Evolutionary conservation across 2,888 invertebrate genomes (phyloP), one percentile per base, ranked within the genome.

Genomic region (Schizotus pectinicornis): DNA sequence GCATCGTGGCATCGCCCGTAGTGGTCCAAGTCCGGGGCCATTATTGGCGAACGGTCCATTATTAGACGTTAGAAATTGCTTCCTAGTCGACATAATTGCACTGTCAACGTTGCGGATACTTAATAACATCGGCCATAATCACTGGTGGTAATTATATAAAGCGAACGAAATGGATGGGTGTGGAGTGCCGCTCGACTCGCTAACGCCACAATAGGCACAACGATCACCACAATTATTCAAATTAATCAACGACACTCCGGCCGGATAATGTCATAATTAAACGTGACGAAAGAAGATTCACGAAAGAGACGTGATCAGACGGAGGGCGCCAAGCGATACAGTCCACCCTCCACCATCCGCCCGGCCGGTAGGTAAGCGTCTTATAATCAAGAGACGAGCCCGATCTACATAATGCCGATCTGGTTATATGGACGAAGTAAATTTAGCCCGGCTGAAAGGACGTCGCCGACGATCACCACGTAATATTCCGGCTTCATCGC

Each of bases 41-140:
- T 62, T 61, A 51, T 54, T 54, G 56, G 51, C 59, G 54, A 46
- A 50, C 58, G 49, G 54, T 57, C 62, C 57, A 62, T 66, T 60
- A 65, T 63, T 61, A 67, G 62, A 61, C 46, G 47, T 58, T 58
- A 56, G 52, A 61, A 68, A 69, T 68, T 66, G 64, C 67, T 69
- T 68, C 67, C 67, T 68, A 60, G 69, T 68, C 50, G 63, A 62
- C 63, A 62, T 67, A 68, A 69, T 69, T 68, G 61, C 59, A 63
- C 64, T 66, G 67, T 68, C 69, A 67, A 67, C 67, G 52, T 50
- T 39, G 53, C 52, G 60, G 64, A 62, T 65, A 62, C 62, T 55
- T 65, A 63, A 65, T 65, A 63, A 56, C 56, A 59, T 61, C 62
- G 35, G 60, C 60, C 49, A 59, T 63, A 65, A 67, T 65, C 59